A percentile compares a stretch with the other conserved stretches of the same genome.
Evolutionary conservation across 2,797 vertebrate species (phyloP).

Genomic region (Chelidonichthys spinosus): DNA sequence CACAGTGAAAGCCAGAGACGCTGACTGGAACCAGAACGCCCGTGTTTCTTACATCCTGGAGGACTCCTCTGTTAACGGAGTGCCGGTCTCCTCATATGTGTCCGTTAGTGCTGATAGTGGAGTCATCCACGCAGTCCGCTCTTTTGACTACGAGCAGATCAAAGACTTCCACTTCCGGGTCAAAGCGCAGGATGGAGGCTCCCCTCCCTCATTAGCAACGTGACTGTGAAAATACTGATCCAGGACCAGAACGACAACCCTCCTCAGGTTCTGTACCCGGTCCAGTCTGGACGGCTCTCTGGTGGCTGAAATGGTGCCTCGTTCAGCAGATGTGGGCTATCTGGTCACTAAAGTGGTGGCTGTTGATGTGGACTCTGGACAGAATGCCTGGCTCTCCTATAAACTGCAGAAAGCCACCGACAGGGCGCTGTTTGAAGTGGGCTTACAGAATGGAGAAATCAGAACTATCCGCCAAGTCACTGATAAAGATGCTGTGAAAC

Average conservation of each 20-base stretch:
- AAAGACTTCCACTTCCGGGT: too few species aligned
- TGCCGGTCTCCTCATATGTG: too few species aligned
- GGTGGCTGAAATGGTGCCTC: slow-evolving; percentile 84
- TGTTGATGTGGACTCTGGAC: slow-evolving; percentile 82
- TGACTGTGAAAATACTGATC: slow-evolving; percentile 69
- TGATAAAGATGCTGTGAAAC: slow-evolving; percentile 84
- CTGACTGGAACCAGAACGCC: slow-evolving; percentile 51
- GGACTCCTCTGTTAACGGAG: too few species aligned
- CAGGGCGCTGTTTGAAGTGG: slow-evolving; percentile 85
- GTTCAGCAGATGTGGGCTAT: slow-evolving; percentile 86
- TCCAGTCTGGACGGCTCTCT: slow-evolving; percentile 71
- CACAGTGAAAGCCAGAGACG: slow-evolving; percentile 71
- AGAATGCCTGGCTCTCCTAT: slow-evolving; percentile 87
- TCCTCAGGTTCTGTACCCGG: slow-evolving; percentile 71
- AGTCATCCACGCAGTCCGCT: too few species aligned
- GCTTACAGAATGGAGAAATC: slow-evolving; percentile 86
- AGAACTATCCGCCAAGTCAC: slow-evolving; percentile 81
- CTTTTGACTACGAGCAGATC: too few species aligned
- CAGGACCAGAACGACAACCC: slow-evolving; percentile 77
- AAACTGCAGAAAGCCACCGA: slow-evolving; percentile 85
- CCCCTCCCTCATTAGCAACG: slow-evolving; percentile 59
- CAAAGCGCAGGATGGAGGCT: too few species aligned
- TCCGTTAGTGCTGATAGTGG: too few species aligned
- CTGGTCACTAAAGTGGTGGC: slow-evolving; percentile 91
- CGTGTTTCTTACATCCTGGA: too few species aligned